Percentiles rank a stretch among this genome's conserved stretches.
phyloP scores from a whole-genome alignment of 2,888 invertebrate species.

The Catocala fraxini region DNA sequence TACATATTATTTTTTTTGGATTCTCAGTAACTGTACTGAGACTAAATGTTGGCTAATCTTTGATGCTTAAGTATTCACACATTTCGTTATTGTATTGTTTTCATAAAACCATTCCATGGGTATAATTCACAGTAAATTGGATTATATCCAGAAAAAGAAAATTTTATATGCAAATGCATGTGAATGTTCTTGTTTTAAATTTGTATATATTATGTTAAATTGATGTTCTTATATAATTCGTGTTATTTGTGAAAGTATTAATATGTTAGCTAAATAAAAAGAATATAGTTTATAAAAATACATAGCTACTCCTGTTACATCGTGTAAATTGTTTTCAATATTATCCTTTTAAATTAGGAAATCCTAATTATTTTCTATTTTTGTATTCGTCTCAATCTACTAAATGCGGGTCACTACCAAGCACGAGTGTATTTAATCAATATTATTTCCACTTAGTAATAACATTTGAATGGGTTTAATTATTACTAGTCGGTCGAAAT shows the following conservation, averaged over 20 bases:
- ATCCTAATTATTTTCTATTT: too few relatives aligned
- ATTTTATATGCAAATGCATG: constrained; percentile 12
- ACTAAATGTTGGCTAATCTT: not conserved
- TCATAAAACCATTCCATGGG: not conserved
- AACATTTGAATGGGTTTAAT: too few relatives aligned
- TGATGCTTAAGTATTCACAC: constrained; percentile 2
- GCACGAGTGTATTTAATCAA: too few relatives aligned
- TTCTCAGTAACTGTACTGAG: not conserved
- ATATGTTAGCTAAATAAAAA: too few relatives aligned
- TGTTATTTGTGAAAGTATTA: constrained; percentile 4
- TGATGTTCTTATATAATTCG: not conserved
- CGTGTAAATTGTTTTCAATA: too few relatives aligned
- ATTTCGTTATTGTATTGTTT: constrained; percentile 8
- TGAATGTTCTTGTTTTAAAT: constrained; percentile 15
- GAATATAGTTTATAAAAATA: too few relatives aligned
- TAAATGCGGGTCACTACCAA: too few relatives aligned
- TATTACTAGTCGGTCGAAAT: too few relatives aligned
- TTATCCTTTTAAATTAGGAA: too few relatives aligned
- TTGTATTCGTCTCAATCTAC: too few relatives aligned
- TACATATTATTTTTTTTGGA: not conserved
- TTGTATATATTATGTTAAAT: constrained; percentile 10
- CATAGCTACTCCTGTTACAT: too few relatives aligned
- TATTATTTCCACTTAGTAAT: too few relatives aligned
- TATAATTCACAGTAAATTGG: constrained; percentile 6
- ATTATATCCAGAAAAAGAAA: constrained; percentile 6